phyloP scores from a whole-genome alignment of 2,888 invertebrate genomes.

The Tyria jacobaeae region DNA sequence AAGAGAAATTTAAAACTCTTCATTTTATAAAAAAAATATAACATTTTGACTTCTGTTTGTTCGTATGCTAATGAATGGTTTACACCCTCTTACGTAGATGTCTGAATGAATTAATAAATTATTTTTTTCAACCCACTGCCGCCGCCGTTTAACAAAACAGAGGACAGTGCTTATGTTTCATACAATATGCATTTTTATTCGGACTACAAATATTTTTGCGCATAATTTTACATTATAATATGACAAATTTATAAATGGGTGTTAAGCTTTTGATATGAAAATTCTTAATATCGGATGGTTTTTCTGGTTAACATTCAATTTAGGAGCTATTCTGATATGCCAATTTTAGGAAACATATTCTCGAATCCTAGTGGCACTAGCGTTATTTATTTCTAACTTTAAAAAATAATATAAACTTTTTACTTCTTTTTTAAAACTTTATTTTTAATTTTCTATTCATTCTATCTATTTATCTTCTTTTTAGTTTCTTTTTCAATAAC shows the following conservation, averaged over 20 bases:
- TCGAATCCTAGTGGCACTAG: too few species aligned
- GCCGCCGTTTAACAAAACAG: conserved; percentile 26
- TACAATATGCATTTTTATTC: conserved; percentile 45
- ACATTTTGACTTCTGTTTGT: conserved; percentile 16
- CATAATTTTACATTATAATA: conserved; percentile 38
- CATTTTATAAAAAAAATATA: conserved; percentile 5
- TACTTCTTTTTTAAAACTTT: too few species aligned
- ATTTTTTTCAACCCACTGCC: conserved; percentile 29
- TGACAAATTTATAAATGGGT: conserved; percentile 16
- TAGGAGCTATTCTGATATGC: background rate
- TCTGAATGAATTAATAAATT: conserved; percentile 49
- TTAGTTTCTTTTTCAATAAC: too few species aligned
- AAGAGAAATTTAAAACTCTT: background rate
- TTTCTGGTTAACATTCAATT: background rate
- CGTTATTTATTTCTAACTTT: too few species aligned
- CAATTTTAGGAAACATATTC: too few species aligned
- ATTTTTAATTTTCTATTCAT: too few species aligned
- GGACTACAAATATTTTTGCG: conserved; percentile 32
- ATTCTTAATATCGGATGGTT: conserved; percentile 3
- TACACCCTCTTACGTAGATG: conserved; percentile 43
- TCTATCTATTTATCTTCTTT: too few species aligned
- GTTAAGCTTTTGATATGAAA: conserved; percentile 11
- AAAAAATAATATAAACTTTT: too few species aligned
- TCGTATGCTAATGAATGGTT: conserved; percentile 38
- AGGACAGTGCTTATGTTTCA: conserved; percentile 27